Evolutionary conservation across 2,797 vertebrate genomes (phyloP), one percentile per base, ranked within the genome.

Genomic region (Spea hammondii): DNA sequence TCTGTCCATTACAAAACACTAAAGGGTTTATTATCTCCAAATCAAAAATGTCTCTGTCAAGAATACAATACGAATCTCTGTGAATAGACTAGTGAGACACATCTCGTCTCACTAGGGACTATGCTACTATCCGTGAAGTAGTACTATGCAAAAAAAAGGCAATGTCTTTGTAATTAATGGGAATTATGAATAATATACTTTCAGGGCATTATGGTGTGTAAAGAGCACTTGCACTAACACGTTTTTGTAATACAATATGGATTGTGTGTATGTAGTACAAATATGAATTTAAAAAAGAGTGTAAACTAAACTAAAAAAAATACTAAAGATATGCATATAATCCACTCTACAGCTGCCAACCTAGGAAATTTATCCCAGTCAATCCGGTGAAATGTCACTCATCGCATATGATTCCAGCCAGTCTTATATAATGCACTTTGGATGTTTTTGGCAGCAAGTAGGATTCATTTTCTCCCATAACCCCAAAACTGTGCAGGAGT

Each of bases 341-440:
- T 65, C 68, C 50, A 5, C 9, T 67, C 11, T 49, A 44, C 60
- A 78, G 69, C 69, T 72, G 70, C 51, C 45, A 66, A 65, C 53
- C 44, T 45, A 9, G 32, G n/a, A 57, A 55, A 78, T 53, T 57
- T 47, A 57, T 78, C 69, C 59, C 60, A 71, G 13, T n/a, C 77
- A 59, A 55, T 65, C 77, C 72, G 76, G 45, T 49, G 9, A 72
- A 66, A 65, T 78, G 77, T 77, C 76, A 78, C n/a, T 48, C 44
- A 44, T 65, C 14, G 9, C 54, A 66, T 57, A 51, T 66, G 51
- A 11, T 72, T 78, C 62, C 69, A 66, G 17, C 44, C 59, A 32
- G 60, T 8, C 17, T 6, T 49, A 17, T 4, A 46, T 57, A 59
- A 69, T 55, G 65, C 5, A 10, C 65, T 6, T 49, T 44, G 62